Evolutionary conservation across 2,113 vertebrate species (phyloP).

Genomic region (Dryoscopus gambensis): DNA sequence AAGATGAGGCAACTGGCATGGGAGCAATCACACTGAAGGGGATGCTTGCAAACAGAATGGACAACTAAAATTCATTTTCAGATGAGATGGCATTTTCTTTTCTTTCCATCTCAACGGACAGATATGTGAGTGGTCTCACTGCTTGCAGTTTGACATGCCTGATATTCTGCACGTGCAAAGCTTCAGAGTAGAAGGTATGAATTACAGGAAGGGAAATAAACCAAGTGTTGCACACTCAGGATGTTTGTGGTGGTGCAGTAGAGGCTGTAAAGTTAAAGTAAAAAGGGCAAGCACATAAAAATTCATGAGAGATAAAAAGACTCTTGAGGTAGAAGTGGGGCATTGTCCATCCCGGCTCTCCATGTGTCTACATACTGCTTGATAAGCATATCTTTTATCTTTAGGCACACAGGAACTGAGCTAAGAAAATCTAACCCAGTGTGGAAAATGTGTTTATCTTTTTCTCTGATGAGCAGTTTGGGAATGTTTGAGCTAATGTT

Average conservation of each 20-base stretch:
- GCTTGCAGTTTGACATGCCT: not conserved
- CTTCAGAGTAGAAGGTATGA: not conserved
- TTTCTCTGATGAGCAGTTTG: not conserved
- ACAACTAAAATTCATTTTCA: not conserved
- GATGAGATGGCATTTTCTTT: not conserved
- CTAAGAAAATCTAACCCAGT: not conserved
- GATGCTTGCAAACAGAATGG: not conserved
- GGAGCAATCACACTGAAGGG: not conserved
- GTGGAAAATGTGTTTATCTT: not conserved
- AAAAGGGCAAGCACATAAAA: not conserved
- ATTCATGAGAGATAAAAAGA: constrained; percentile 16
- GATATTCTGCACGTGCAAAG: not conserved
- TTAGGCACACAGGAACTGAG: not conserved
- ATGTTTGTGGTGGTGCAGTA: not conserved
- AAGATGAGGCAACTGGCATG: not conserved
- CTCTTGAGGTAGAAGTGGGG: not conserved
- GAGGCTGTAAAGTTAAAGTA: not conserved
- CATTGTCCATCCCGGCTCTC: not conserved
- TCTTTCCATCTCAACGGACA: not conserved
- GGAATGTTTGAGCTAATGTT: not conserved
- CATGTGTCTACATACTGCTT: not conserved
- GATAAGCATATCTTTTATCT: not conserved
- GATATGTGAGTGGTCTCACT: not conserved
- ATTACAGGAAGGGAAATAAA: constrained; percentile 17
- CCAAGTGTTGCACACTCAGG: not conserved